A percentile compares a stretch with the other conserved stretches of the same genome.
phyloP scores from a whole-genome alignment of 2,888 invertebrate species.

The Digitonthophagus gazella region DNA sequence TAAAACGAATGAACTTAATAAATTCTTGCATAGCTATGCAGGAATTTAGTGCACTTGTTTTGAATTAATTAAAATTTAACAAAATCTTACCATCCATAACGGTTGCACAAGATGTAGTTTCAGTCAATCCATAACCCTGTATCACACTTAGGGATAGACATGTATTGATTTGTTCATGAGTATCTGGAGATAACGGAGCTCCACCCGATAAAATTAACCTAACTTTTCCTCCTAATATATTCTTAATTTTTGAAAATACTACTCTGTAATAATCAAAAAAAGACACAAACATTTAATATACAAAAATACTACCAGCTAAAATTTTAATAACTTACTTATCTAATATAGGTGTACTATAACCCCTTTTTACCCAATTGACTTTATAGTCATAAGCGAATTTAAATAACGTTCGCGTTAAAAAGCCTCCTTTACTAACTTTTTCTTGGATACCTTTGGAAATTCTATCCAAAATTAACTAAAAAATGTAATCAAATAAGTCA shows the following conservation, averaged over 20 bases:
- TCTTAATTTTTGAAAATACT: constrained; percentile 55
- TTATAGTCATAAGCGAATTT: constrained; percentile 95
- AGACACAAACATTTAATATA: constrained; percentile 10
- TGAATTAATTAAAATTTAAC: not conserved
- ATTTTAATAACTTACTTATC: constrained; percentile 54
- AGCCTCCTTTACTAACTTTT: constrained; percentile 81
- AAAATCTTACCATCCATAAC: constrained; percentile 70
- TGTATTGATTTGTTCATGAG: constrained; percentile 89
- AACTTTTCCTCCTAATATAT: constrained; percentile 83
- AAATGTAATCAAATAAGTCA: constrained; percentile 7
- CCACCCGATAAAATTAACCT: constrained; percentile 90
- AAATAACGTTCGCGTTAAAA: constrained; percentile 80
- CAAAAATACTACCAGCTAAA: not conserved
- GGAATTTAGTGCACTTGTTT: not conserved
- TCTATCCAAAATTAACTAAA: constrained; percentile 90
- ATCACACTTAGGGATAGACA: constrained; percentile 88
- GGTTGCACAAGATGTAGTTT: constrained; percentile 91
- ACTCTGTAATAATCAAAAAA: constrained; percentile 49
- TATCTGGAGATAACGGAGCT: constrained; percentile 93
- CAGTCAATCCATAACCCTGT: constrained; percentile 96
- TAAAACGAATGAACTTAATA: not conserved
- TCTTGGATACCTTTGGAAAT: constrained; percentile 97
- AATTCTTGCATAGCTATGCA: not conserved
- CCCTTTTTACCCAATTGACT: constrained; percentile 76
- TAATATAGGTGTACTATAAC: constrained; percentile 78